Base-by-base conservation (phyloP, 2,113 vertebrate species). In the Microtus pennsylvanicus region DNA sequence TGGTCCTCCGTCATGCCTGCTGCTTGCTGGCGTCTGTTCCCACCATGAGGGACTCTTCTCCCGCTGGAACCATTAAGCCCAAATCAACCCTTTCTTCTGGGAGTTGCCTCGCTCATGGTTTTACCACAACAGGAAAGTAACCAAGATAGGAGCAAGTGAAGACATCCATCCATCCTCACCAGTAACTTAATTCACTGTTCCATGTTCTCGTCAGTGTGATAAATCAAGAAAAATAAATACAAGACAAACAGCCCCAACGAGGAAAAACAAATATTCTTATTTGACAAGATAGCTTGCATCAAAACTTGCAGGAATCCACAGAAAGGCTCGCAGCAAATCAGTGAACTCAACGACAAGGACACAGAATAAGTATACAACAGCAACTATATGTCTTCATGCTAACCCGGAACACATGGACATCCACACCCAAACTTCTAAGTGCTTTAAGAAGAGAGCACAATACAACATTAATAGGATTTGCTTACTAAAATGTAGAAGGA, bases 141-240 rank as follows among this genome's bases (percentile, higher is more conserved):
- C 33, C 33, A 81, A 61, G 80, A 28, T 17, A 58, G 80, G 52
- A 83, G 13, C 26, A 11, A 30, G 38, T 26, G 33, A 67, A 67
- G 82, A 21, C 82, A 86, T 42, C 28, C 5, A 7, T 12, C 26
- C 55, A 88, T 65, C 88, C 83, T 69, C n/a, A 74, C 30, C 75
- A 45, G 13, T 74, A 67, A 87, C 4, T 86, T 35, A 87, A 50
- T 26, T 72, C 9, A 67, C 35, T 65, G 72, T 17, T 82, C 21
- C 61, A 93, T 55, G 30, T 58, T 93, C 65, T 67, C 69, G 52
- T 61, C 8, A 74, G 76, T 90, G 21, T 42, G 89, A 87, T 74
- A 92, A 97, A 83, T 24, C 52, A 87, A 89, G 90, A 81, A 95
- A 94, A n/a, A 95, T 30, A n/a, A 89, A 74, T 17, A 35, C 35